Evolutionary conservation across 2,888 invertebrate species (phyloP), one percentile per base, ranked within the genome.

Genomic region (Pheosia tremula): DNA sequence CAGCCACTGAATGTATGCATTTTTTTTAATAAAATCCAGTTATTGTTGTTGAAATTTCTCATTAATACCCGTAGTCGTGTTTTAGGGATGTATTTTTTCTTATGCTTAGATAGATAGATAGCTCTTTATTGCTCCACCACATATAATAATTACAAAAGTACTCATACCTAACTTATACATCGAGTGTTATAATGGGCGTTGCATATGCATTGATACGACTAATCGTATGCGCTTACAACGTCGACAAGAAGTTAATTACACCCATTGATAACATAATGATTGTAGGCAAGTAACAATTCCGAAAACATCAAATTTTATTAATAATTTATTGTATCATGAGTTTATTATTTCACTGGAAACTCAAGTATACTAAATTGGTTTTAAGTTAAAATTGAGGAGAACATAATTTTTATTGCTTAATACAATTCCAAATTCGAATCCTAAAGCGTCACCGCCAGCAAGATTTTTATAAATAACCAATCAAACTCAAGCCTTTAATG

Each of bases 1-100:
- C 92, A 85, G 88, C 80, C 83, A 83, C 85, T 83, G 87, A 76
- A 79, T 79, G 67, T 62, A 86, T 86, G 86, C 83, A 87, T 86
- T 85, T 82, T 63, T 62, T 62, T 43, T 65, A 64, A 62, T 67
- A 45, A 66, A 64, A 67, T 71, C 67, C 54, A 69, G 68, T 68
- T 63, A 77, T 24, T 24, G 74, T 75, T 79, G 74, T 78, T 69
- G 67, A 58, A 58, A 64, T 66, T 60, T 64, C 65, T 58, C 52
- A 63, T 60, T 59, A 54, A 38, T 54, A n/a, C 5, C 37, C 4
- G 39, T 1, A 37, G 9, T n/a, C 37, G 24, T 53, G 10, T 24
- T 11, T 36, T 49, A 49, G 9, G 8, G 11, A 47, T n/a, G 50
- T 24, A 7, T 50, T 24, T 24, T 50, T 50, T 50, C 24, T n/a